phyloP scores from a whole-genome alignment of 2,888 invertebrate genomes.

The Esperia sulphurella region DNA sequence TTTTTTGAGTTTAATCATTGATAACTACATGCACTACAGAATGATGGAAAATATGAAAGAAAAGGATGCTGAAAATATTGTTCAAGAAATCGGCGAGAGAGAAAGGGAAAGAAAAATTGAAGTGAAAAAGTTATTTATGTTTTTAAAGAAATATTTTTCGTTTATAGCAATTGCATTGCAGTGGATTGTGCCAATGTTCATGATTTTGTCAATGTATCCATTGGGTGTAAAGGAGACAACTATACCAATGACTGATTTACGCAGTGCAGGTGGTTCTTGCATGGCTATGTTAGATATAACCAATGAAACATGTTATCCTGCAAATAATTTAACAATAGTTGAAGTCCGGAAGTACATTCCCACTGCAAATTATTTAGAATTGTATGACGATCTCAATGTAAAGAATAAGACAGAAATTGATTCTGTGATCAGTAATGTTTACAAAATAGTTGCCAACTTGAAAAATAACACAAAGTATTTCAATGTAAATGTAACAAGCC shows the following conservation, averaged over 20 bases:
- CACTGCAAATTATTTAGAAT: constrained; percentile 42
- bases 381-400: constrained; percentile 34
- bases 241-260: constrained; percentile 27
- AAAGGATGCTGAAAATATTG: constrained; percentile 46
- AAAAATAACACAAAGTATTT: constrained; percentile 35
- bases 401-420: constrained; percentile 37
- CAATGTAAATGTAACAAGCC: constrained; percentile 37
- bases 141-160: constrained; percentile 51
- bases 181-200: constrained; percentile 57
- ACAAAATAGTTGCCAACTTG: constrained; percentile 46
- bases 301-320: constrained; percentile 36
- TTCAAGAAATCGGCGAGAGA: constrained; percentile 34
- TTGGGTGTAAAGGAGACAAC: constrained; percentile 47
- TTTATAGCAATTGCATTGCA: constrained; percentile 50
- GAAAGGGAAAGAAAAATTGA: constrained; percentile 15
- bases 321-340: constrained; percentile 18
- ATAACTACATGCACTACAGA: constrained; percentile 67
- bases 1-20: constrained; percentile 59
- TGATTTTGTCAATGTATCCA: constrained; percentile 58
- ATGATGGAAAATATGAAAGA: constrained; percentile 44
- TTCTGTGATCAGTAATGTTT: constrained; percentile 48
- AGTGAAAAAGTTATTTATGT: constrained; percentile 23
- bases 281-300: constrained; percentile 49
- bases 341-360: constrained; percentile 41
- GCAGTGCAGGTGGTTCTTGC: constrained; percentile 40